Percentiles rank a stretch among this genome's conserved stretches.
phyloP scores from a whole-genome alignment of 2,113 vertebrate genomes.

The Zosterops japonicus region DNA sequence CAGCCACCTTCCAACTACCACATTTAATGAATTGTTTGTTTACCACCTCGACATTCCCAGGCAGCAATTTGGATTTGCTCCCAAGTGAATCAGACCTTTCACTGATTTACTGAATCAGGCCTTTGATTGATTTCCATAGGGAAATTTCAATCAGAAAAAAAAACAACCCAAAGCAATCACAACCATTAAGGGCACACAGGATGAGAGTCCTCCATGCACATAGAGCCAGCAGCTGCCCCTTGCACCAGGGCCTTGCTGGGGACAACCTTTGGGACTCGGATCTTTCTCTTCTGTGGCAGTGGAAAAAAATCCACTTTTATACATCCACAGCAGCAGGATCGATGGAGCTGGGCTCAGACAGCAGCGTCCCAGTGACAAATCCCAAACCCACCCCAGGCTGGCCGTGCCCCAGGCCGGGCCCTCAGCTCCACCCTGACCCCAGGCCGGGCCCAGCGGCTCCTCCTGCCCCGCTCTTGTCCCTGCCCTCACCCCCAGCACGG shows the following conservation, averaged over 20 bases:
- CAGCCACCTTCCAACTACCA: neutral
- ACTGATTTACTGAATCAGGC: neutral
- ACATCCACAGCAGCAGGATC: rapidly evolving
- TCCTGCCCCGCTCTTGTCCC: neutral
- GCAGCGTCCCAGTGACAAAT: rapidly evolving
- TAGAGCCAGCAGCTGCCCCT: neutral
- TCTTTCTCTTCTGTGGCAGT: rapidly evolving
- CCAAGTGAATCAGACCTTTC: neutral
- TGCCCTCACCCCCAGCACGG: neutral
- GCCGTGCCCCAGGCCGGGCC: neutral
- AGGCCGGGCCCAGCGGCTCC: neutral
- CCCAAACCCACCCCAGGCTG: rapidly evolving
- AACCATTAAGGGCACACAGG: rapidly evolving
- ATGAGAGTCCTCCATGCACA: rapidly evolving
- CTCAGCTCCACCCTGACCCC: rapidly evolving
- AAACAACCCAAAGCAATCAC: rapidly evolving
- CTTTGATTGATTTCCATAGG: neutral
- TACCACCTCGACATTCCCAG: neutral
- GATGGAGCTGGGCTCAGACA: rapidly evolving
- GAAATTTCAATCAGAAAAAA: neutral
- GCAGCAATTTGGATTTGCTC: neutral
- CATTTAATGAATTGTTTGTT: neutral
- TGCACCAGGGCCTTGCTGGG: neutral
- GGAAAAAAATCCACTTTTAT: rapidly evolving
- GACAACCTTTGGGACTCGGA: rapidly evolving